Evolutionary conservation across 2,888 invertebrate genomes (phyloP), one percentile per base, ranked within the genome.

Genomic region (Julus scandinavius): DNA sequence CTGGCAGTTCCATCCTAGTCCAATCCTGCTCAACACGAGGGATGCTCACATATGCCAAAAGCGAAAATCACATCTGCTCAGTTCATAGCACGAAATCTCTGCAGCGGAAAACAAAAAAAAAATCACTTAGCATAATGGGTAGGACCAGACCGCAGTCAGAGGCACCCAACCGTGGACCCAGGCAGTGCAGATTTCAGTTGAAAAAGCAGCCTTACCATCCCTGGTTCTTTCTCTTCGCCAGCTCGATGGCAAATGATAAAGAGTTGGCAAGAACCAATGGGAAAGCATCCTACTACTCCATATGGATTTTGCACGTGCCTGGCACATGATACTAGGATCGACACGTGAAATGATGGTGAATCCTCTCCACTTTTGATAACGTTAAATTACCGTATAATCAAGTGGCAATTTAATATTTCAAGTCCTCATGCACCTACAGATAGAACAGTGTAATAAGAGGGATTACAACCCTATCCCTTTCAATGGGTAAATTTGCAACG

Each of bases 111-210:
- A 29, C 29, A 29, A 72, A 6, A 72, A 72, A 11, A 72, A 72
- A 72, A 29, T 17, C 72, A 29, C 72, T 72, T 72, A 72, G 72
- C 72, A 72, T 72, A 72, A 72, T 72, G 72, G 72, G 72, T 72
- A 72, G 29, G 72, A 72, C 72, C 29, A 72, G 72, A 72, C 9
- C 29, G 29, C 29, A 29, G 72, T 20, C n/a, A 20, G 29, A 72
- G 72, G 29, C 72, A 72, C 29, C 72, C 72, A 29, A 72, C 72
- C 72, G 72, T 72, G 20, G 72, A 9, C 20, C 20, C 72, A 72
- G 29, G 29, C 72, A 72, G 29, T 29, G 72, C 72, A 72, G 72
- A 72, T 72, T 72, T 72, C n/a, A 0, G 20, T 11, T 7, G 72
- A 29, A 29, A 72, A 72, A 72, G 72, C 29, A 20, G 29, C 29